These are phyloP conservation scores for Condylura cristata DNA, from an alignment of 2,113 vertebrate genomes.

Conservation along the genomic window DNA sequence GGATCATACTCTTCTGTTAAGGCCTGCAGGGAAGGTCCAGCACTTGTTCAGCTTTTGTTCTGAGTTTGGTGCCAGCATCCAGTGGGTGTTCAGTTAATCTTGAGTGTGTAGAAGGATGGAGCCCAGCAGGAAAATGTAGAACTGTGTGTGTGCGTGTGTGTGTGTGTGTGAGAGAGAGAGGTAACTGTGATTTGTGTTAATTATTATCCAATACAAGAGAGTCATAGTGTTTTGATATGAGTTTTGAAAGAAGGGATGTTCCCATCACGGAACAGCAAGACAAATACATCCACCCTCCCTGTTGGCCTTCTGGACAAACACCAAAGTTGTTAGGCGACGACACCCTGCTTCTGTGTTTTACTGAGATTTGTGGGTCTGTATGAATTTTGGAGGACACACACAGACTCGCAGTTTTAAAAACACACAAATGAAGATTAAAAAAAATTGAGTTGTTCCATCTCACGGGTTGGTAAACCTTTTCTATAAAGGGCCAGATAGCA, in stretches of 20 bases:
- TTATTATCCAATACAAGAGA: constrained; percentile 15
- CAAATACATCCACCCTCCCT: neutral
- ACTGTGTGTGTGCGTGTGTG: neutral
- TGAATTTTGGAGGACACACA: constrained; percentile 29
- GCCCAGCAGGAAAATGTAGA: neutral
- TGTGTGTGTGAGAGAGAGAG: neutral
- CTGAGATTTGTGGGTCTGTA: neutral
- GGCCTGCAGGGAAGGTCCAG: neutral
- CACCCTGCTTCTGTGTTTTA: constrained; percentile 10
- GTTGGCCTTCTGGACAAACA: neutral
- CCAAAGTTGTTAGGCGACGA: neutral
- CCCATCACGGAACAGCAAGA: neutral
- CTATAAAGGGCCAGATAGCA: neutral
- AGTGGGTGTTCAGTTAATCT: neutral
- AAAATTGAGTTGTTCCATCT: neutral
- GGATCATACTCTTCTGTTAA: neutral
- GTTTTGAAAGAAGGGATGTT: neutral
- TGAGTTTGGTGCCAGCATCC: neutral
- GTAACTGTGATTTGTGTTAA: neutral
- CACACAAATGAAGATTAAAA: neutral
- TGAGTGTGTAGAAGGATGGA: neutral
- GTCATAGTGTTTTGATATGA: constrained; percentile 34
- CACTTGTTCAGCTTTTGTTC: neutral
- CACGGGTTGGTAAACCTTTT: neutral
- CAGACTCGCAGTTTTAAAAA: constrained; percentile 3